Conservation (phyloP, 2,113 vertebrate species). For the Tretioscincus oriximinensis region DNA sequence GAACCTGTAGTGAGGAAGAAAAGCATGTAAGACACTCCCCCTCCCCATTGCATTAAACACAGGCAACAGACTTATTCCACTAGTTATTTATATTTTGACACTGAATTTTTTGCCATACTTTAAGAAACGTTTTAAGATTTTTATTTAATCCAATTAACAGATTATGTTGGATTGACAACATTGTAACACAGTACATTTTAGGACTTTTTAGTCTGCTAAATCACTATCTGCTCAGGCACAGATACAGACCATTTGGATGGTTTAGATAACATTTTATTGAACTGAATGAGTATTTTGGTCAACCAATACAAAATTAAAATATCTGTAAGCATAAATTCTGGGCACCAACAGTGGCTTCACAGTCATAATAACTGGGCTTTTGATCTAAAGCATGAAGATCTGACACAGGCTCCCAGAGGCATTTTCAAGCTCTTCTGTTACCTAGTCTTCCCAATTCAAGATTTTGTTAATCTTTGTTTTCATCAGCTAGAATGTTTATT, state of each 20-base stretch:
- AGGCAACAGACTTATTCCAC: too few species aligned
- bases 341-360: conserved; percentile 1
- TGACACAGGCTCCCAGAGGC: background rate
- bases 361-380: background rate
- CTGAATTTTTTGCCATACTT: background rate
- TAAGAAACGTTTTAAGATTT: background rate
- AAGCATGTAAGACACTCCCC: too few species aligned
- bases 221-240: conserved; percentile 20
- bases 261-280: conserved; percentile 7
- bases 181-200: background rate
- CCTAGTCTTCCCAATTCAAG: background rate
- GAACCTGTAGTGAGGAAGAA: too few species aligned
- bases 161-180: background rate
- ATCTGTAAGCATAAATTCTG: background rate
- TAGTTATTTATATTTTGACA: too few species aligned
- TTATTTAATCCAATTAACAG: background rate
- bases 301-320: background rate
- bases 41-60: too few species aligned
- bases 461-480: background rate
- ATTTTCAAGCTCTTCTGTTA: accelerated
- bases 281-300: conserved; percentile 15
- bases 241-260: background rate
- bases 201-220: background rate
- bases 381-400: background rate
- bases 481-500: background rate